Base-by-base conservation (phyloP, 92 coral and sea anemone species). In the Heteractis magnifica region DNA sequence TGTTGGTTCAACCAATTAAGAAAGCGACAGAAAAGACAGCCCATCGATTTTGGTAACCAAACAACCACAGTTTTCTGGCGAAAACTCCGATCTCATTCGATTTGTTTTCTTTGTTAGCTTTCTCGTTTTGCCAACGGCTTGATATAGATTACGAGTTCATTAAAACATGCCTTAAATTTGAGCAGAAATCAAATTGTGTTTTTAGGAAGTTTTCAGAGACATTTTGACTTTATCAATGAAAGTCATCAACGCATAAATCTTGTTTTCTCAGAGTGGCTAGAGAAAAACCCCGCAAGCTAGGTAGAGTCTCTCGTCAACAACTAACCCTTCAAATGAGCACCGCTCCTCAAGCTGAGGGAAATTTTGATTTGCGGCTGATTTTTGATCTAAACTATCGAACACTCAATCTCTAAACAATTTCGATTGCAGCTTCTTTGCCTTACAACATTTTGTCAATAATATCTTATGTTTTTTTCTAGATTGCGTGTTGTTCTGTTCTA, bases 1-100 rank as follows among this genome's bases (percentile, higher is more conserved):
- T 72, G 86, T 82, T 82, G 77, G 49, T 74, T 82, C 62, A 82
- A 74, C 41, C 58, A 82, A 73, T 82, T 55, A 82, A 56, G 75
- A 52, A 82, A 15, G 79, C 79, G 86, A 55, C 86, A 82, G 72
- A 82, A 71, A 52, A 51, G 85, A 71, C 85, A 81, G 78, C 77
- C 73, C 48, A 52, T 79, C 77, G 68, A 4, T 56, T 52, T 71
- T 12, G 13, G 86, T 74, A 26, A 82, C 77, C 48, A 56, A 58
- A 82, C 71, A 72, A 74, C 56, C 65, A 76, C 58, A n/a, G 21
- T 79, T 82, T 68, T 49, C 76, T 74, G 21, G 79, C 56, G 79
- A 76, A 52, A 76, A 76, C 79, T 76, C 79, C 79, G 6, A 10
- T 20, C 59, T 52, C 16, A 10, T 14, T 68, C 49, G 49, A 26